Evolutionary conservation across 2,113 vertebrate genomes (phyloP), one percentile per base, ranked within the genome.

Genomic region (Hirundichthys speculiger): DNA sequence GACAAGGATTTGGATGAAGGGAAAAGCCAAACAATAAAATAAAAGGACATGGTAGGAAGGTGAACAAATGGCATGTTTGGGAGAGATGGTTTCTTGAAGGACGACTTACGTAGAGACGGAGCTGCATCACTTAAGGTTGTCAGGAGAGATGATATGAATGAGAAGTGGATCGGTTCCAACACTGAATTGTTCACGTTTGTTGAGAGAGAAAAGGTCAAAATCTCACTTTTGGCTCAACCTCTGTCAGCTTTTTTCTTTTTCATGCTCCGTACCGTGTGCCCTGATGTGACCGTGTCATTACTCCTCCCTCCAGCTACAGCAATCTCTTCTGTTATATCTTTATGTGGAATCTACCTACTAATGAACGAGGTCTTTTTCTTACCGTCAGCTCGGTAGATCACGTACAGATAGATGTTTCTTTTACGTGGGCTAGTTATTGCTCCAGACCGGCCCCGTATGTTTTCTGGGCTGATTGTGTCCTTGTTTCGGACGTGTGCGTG

Each of bases 171-270:
- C 82, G 73, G 57, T 89, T 71, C 72, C 16, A 25, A 76, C 51
- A 9, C 12, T 59, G 53, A 80, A 80, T 74, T 68, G 76, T 79
- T 69, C 61, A 87, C 76, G 24, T 73, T 81, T 88, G 64, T 77
- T 57, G 43, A 19, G 50, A 49, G 68, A 53, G 45, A 51, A 86
- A 90, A 90, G 82, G 83, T 90, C 86, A 88, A 50, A 58, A 53
- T 64, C 53, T 79, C 55, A 67, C 60, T 76, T 80, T 68, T 63
- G 21, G 51, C 45, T 74, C 60, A 21, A 50, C 49, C 65, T 42
- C 47, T 76, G 63, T 64, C 70, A 63, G 22, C n/a, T n/a, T n/a
- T n/a, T 55, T 52, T 58, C 59, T 53, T 10, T 63, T 45, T 78
- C 43, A 61, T 52, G 14, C 30, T 20, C 42, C 34, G 3, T 60